phyloP scores from a whole-genome alignment of 1,140 invertebrate species.

The Thrips palmi region DNA sequence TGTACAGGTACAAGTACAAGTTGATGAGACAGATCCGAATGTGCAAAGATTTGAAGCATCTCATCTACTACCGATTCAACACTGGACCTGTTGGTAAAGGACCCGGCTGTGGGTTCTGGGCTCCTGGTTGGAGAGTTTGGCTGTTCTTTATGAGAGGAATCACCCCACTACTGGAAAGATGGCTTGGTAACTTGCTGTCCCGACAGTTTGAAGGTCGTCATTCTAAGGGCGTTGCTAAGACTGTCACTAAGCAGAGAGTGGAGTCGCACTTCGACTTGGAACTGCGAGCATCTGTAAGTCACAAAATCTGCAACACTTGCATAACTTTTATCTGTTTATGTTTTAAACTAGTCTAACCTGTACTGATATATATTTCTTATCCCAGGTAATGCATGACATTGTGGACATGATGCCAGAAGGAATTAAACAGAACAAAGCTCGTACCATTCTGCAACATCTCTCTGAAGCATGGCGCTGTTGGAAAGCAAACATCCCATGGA shows the following conservation, averaged over 20 bases:
- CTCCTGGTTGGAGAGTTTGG: constrained; percentile 98
- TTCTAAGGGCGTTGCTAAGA: constrained; percentile 97
- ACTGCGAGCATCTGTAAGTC: constrained; percentile 72
- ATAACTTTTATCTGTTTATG: neutral
- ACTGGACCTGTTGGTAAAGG: constrained; percentile 97
- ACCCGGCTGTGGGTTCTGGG: constrained; percentile 98
- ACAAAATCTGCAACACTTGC: neutral
- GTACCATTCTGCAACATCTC: constrained; percentile 95
- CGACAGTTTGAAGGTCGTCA: constrained; percentile 98
- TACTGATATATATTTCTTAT: constrained; percentile 1
- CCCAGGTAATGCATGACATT: constrained; percentile 90
- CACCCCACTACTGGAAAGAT: constrained; percentile 90
- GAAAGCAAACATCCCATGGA: constrained; percentile 99
- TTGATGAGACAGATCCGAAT: constrained; percentile 98
- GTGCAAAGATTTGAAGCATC: constrained; percentile 99
- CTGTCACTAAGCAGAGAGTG: constrained; percentile 97
- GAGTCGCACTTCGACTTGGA: constrained; percentile 99
- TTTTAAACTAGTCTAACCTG: neutral
- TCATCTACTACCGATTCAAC: constrained; percentile 99
- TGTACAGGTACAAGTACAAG: constrained; percentile 99
- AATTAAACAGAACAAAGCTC: constrained; percentile 98
- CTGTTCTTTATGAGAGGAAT: constrained; percentile 99
- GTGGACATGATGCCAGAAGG: constrained; percentile 99
- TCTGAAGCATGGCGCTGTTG: constrained; percentile 99
- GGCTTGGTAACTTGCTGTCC: constrained; percentile 94